Evolutionary conservation across 2,888 invertebrate genomes (phyloP).

Genomic region (Fragum fragum): DNA sequence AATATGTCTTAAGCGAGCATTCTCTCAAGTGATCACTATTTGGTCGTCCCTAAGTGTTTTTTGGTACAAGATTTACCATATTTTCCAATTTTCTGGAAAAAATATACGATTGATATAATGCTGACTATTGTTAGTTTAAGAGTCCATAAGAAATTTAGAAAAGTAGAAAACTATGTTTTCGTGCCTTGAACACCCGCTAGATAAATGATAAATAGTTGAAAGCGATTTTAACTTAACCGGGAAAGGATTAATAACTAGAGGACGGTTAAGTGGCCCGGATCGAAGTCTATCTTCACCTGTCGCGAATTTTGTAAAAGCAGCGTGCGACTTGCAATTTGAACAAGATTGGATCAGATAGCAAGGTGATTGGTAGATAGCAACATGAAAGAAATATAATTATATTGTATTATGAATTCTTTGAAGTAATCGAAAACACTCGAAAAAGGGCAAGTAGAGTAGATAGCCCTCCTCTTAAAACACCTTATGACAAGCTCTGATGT

Average conservation of each 20-base stretch:
- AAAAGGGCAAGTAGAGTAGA: conserved; percentile 28
- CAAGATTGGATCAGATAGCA: conserved; percentile 1
- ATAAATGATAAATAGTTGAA: too few relatives aligned
- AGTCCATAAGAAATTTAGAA: too few relatives aligned
- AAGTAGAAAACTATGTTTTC: too few relatives aligned
- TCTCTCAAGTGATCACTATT: too few relatives aligned
- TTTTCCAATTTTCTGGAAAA: too few relatives aligned
- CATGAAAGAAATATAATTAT: conserved; percentile 30
- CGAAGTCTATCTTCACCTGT: conserved; percentile 22
- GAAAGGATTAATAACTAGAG: background rate
- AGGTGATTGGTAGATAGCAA: conserved; percentile 19
- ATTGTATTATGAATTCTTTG: conserved; percentile 31
- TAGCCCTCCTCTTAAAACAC: conserved; percentile 19
- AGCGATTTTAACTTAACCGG: background rate
- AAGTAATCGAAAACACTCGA: conserved; percentile 28
- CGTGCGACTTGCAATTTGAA: conserved; percentile 24
- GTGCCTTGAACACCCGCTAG: too few relatives aligned
- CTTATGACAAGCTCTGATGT: conserved; percentile 2
- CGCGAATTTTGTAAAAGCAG: conserved; percentile 26
- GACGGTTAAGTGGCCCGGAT: conserved; percentile 15
- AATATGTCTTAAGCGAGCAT: too few relatives aligned
- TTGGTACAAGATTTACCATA: too few relatives aligned
- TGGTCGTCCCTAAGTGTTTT: too few relatives aligned
- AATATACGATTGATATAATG: too few relatives aligned
- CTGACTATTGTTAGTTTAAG: too few relatives aligned